Evolutionary conservation across 1,140 invertebrate genomes (phyloP), one percentile per base, ranked within the genome.

Genomic region (Mizuhopecten yessoensis): DNA sequence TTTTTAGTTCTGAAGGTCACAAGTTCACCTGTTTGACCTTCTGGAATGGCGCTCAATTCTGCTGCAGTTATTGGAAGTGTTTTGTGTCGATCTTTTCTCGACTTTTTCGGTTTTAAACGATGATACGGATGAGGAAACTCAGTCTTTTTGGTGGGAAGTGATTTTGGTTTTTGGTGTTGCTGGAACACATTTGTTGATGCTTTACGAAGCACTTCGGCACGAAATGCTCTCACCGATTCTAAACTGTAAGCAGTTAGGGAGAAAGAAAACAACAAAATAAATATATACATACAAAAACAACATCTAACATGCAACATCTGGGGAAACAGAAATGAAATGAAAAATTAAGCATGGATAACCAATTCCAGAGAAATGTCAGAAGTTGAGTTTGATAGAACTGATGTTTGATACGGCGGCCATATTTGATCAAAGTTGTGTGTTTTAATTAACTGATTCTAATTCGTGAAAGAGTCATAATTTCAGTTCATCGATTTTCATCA

Each of bases 41-140:
- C 95, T 13, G 95, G 95, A 34, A 96, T 95, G 17, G 95, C 94
- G 34, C 92, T 94, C 0, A 96, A 94, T 91, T 96, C 96, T 34
- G 95, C 96, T 13, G 94, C 93, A 33, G 95, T 96, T 9, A 96
- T 92, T 11, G 96, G 96, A 10, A 95, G 91, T 10, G 96, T 96
- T 90, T 95, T 94, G 87, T 95, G 92, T 29, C 95, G 91, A 45
- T 94, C 90, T 20, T 87, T 89, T 36, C 94, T 91, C 34, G 90
- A 86, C 17, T 89, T 17, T 57, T 34, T 87, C 87, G 42, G 90
- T 92, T 86, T 93, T 91, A 42, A 93, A 88, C 86, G 88, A 20
- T 23, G 89, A 20, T 89, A 93, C 49, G 42, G 95, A 90, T 96
- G 94, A 17, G 96, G 96, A 91, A 94, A 95, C 89, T 96, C 96